phyloP scores from a whole-genome alignment of 2,888 invertebrate genomes.

The Diarsia brunnea region DNA sequence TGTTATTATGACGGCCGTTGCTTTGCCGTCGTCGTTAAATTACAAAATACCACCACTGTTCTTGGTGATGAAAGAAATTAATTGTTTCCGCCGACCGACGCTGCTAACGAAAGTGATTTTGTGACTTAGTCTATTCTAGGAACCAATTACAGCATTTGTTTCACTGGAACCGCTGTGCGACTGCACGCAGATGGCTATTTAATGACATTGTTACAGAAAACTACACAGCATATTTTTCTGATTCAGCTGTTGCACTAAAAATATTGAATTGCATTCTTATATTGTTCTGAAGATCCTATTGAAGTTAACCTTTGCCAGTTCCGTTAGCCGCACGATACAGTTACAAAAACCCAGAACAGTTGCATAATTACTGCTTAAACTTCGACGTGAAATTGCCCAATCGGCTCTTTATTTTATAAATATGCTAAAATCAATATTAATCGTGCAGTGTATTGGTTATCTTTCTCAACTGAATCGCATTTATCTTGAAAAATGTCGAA shows the following conservation, averaged over 20 bases:
- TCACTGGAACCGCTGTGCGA: constrained; percentile 39
- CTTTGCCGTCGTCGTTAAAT: constrained; percentile 69
- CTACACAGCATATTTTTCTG: background rate
- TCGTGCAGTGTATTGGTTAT: constrained; percentile 16
- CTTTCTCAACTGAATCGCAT: constrained; percentile 42
- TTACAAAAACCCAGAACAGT: constrained; percentile 32
- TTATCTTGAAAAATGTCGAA: constrained; percentile 53
- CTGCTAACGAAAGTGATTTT: constrained; percentile 83
- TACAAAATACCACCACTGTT: constrained; percentile 77
- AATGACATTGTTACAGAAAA: constrained; percentile 31
- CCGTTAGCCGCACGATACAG: constrained; percentile 13
- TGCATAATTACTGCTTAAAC: constrained; percentile 40
- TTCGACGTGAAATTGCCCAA: constrained; percentile 29
- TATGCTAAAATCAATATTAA: constrained; percentile 47
- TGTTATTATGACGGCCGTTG: constrained; percentile 71
- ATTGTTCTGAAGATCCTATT: constrained; percentile 8
- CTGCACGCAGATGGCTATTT: constrained; percentile 31
- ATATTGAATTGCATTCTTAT: background rate
- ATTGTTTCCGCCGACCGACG: constrained; percentile 79
- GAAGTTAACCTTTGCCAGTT: constrained; percentile 18
- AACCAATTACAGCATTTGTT: constrained; percentile 58
- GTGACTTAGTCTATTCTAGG: constrained; percentile 72
- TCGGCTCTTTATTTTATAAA: constrained; percentile 38
- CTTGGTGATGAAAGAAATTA: constrained; percentile 79
- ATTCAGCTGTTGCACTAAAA: background rate